Evolutionary conservation across 2,797 vertebrate species (phyloP).

Genomic region (Acanthurus leucopareius): DNA sequence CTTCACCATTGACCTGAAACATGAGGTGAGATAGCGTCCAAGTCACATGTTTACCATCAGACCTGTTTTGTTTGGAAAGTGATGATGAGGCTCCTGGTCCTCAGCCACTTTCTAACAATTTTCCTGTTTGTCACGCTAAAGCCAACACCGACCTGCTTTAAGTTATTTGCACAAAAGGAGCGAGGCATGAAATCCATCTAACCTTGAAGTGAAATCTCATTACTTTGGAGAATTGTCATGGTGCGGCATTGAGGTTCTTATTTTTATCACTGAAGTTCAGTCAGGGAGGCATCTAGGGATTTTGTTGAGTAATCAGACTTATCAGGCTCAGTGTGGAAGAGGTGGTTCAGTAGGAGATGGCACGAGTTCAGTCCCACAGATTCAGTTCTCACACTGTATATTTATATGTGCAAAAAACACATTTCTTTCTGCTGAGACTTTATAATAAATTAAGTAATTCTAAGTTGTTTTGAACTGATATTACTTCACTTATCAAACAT

Average conservation of each 20-base stretch:
- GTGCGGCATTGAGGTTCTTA: conserved; percentile 60
- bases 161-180: conserved; percentile 63
- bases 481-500: no score
- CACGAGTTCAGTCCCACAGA: conserved; percentile 16
- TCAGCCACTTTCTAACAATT: conserved; percentile 22
- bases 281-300: conserved; percentile 51
- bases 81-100: conserved; percentile 30
- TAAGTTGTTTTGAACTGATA: background rate
- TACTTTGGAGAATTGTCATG: conserved; percentile 69
- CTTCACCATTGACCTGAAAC: conserved; percentile 98
- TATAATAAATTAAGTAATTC: background rate
- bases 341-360: conserved; percentile 38
- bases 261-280: conserved; percentile 69
- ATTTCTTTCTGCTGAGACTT: background rate
- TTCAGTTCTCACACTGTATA: conserved; percentile 4
- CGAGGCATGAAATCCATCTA: conserved; percentile 69
- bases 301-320: conserved; percentile 61
- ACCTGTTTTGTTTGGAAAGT: conserved; percentile 21
- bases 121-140: conserved; percentile 43
- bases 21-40: conserved; percentile 89
- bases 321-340: conserved; percentile 43
- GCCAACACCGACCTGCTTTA: conserved; percentile 27
- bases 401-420: background rate
- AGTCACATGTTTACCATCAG: background rate
- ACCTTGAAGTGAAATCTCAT: conserved; percentile 77